Base-by-base conservation (phyloP, 2,888 invertebrate genomes). In the Ectropis crepuscularia region DNA sequence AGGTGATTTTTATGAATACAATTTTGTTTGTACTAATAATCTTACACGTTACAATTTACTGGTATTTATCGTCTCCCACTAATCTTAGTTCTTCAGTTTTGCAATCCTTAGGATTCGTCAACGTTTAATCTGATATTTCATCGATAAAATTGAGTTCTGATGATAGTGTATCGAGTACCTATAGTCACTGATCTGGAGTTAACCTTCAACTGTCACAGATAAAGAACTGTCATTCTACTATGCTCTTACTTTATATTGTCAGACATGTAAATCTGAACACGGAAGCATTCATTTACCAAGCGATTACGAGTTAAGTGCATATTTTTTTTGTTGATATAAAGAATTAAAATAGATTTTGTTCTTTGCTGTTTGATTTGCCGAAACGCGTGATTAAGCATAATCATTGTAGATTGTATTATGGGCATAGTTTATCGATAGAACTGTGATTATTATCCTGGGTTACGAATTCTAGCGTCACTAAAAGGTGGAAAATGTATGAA, bases 161-260 rank as follows among this genome's bases (percentile, higher is more conserved):
- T 42, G 53, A 53, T 51, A 51, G 36, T 8, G 6, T 55, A 46
- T 55, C 54, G 39, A 8, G 8, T 53, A 48, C 7, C n/a, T n/a
- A n/a, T n/a, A 36, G 11, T 53, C 48, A 45, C 47, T 10, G 41
- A 60, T 53, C 41, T 57, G 9, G 47, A 41, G 9, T n/a, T 53
- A 48, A 39, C 60, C 60, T 60, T 60, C 60, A 60, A 7, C 7
- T 48, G 60, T 53, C 60, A 12, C 11, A 49, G 41, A 57, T 39
- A 28, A 60, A 60, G 8, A 41, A 42, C 36, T 60, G 53, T 41
- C 47, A 53, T 47, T 53, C 53, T 43, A 48, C 47, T 48, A 51
- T 48, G 38, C 39, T 36, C 39, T 47, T 42, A 43, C 28, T 39
- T 51, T 38, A 28, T 51, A 51, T 36, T 46, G 53, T 47, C 53